Base-by-base conservation (phyloP, 1,140 invertebrate genomes). In the Andrena cerasifolii region DNA sequence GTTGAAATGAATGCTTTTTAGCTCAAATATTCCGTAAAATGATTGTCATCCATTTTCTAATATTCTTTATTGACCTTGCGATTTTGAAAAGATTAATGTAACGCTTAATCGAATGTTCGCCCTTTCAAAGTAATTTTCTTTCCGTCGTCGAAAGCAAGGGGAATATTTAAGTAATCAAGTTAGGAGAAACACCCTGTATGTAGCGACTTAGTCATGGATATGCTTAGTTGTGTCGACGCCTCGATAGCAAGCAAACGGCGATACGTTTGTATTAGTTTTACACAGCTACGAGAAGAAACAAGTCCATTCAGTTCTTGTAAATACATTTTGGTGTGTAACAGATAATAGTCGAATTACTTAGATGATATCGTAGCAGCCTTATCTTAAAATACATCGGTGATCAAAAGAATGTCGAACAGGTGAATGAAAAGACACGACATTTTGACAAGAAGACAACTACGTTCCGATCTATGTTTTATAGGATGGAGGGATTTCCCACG, bases 131-230 rank as follows among this genome's bases (percentile, higher is more conserved):
- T 18, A 10, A n/a, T 21, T 58, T 58, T 16, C 31, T 12, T 8
- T 10, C 8, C 21, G 16, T 5, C 31, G 10, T 3, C 18, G 2
- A 10, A 14, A 59, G 58, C 5, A 24, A 24, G n/a, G 18, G 33
- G 40, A 36, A 61, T 24, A 43, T 24, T 61, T 21, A 61, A 40
- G 21, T 43, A 21, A 36, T 61, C 58, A 24, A 24, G 10, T 21
- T n/a, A 24, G 10, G 8, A 10, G n/a, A 61, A 14, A 61, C 33
- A 36, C 33, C 12, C n/a, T 43, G 73, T 49, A 84, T 58, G 49
- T 71, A 79, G 56, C 58, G 79, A 71, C 78, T 87, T 86, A 82
- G 80, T 88, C 87, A 86, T 86, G 81, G 87, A 88, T 88, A 88
- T 88, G 87, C 87, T 86, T 88, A 80, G 62, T 86, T 74, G 66